Base-by-base conservation (phyloP, 2,113 vertebrate species). In the Oreotrochilus melanogaster region DNA sequence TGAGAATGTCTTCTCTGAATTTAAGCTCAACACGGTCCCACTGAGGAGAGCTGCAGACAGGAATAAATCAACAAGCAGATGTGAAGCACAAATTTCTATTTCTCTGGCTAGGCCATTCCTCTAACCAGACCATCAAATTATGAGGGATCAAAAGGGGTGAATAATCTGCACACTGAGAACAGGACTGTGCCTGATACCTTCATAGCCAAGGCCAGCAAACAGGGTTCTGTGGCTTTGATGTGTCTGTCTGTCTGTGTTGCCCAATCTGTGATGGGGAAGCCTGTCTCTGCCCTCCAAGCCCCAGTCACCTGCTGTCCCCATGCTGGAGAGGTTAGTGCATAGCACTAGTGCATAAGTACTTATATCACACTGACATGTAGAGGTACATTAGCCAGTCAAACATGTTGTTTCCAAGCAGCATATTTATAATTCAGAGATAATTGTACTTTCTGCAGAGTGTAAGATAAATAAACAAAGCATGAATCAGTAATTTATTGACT, bases 361-460 rank as follows among this genome's bases (percentile, higher is more conserved):
- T 78, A 37, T 57, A 54, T 13, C 48, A 86, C 24, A 18, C 5
- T 70, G 42, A n/a, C 3, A 1, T 2, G 22, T 23, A 74, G 80
- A 89, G 48, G 43, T 51, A 92, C 45, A 56, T 93, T 81, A 95
- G 57, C 82, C 87, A 94, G 88, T 93, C 81, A 81, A 65, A 96
- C 60, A 66, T 81, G 74, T 73, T 97, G 87, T 92, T 97, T 96
- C 84, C 91, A 97, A 95, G 94, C 69, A 86, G 95, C 69, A 65
- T 96, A 95, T 95, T 97, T 97, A 96, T 97, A 98, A 98, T 98
- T 96, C 98, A 98, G 96, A 23, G 92, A 95, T 97, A 97, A 97
- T 97, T 98, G 95, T 94, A 94, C 95, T 97, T 97, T 97, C 95
- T 98, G 80, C 81, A 91, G 93, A 56, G 69, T 95, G 93, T 90